Evolutionary conservation across 2,113 vertebrate genomes (phyloP), one percentile per base, ranked within the genome.

Genomic region (Boulengeromyrus knoepffleri): DNA sequence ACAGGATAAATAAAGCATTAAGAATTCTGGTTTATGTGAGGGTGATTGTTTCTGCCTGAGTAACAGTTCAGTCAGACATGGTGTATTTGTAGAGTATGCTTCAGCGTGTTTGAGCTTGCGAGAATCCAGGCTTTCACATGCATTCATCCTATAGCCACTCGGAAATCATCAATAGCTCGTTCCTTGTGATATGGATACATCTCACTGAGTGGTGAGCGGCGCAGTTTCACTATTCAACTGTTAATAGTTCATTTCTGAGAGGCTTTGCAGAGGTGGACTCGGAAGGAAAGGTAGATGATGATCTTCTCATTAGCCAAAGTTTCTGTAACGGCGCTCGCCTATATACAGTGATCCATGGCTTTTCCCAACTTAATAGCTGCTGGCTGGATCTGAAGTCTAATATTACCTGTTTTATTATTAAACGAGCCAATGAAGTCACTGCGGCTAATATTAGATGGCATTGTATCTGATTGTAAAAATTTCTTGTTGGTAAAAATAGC

Each of bases 381-480:
- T 42, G 74, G 74, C 74, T 80, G 74, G 36, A 36, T 39, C 74
- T 80, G 74, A 80, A 80, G 74, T 80, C 74, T 80, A 21, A 80
- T 80, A 80, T 80, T 80, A 80, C 74, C 74, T 80, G 74, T 80
- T 80, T 80, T 80, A 80, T 80, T 80, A 80, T 80, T 80, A 80
- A 80, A 80, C 36, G 36, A 80, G 74, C 39, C 74, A 42, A 80
- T 80, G 74, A 80, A 80, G 74, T 42, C 74, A 39, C 36, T 80
- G 74, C 36, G 2, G 36, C 74, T 80, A 80, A 80, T 80, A 80
- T 80, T 80, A 80, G 74, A 80, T 8, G 74, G 74, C 36, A 42
- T 80, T 80, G 74, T 17, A 80, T 80, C 31, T 42, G 74, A 80
- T 42, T 80, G 74, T 80, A 42, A 80, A 80, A 80, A 80, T 80